Evolutionary conservation across 1,140 invertebrate genomes (phyloP), one percentile per base, ranked within the genome.

Genomic region (Spodoptera litura): DNA sequence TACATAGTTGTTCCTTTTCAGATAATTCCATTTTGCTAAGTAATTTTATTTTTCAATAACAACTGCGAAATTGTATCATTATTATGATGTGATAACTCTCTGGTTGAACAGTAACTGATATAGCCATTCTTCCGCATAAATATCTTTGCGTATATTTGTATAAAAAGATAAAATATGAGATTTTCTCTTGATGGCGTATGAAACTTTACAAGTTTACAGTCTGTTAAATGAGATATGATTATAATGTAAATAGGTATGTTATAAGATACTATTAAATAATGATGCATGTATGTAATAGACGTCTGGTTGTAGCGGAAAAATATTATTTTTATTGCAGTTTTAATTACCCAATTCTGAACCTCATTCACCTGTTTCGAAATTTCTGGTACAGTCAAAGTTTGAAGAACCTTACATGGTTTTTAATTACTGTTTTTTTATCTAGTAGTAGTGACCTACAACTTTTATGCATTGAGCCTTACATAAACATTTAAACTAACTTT

Each of bases 81-180:
- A 49, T 55, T 55, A 35, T 49, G 71, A 75, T 59, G 44, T 75
- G 72, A 75, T 53, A 27, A 58, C 71, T 61, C 59, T 62, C 15
- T 35, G 72, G 25, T 59, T 75, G 20, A 27, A 20, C 49, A 62
- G 20, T 53, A 20, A 75, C 72, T 75, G 72, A 75, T 44, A 75
- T 53, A 53, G 13, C 59, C 52, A 62, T 62, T 25, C 59, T 62
- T 52, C 59, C 72, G 58, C 44, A 58, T 75, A 53, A 64, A 75
- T 73, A 73, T 11, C 49, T 25, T 35, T 75, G 44, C 49, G 55
- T 52, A 53, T 75, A 75, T 75, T 75, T 75, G 58, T 62, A 52
- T 75, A 62, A 62, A 66, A 62, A 62, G 73, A 75, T 75, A 64
- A 75, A 75, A 56, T 31, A 25, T 9, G 4, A 58, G 55, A 59